Evolutionary conservation across 2,113 vertebrate species (phyloP).

Genomic region (Saccopteryx bilineata): DNA sequence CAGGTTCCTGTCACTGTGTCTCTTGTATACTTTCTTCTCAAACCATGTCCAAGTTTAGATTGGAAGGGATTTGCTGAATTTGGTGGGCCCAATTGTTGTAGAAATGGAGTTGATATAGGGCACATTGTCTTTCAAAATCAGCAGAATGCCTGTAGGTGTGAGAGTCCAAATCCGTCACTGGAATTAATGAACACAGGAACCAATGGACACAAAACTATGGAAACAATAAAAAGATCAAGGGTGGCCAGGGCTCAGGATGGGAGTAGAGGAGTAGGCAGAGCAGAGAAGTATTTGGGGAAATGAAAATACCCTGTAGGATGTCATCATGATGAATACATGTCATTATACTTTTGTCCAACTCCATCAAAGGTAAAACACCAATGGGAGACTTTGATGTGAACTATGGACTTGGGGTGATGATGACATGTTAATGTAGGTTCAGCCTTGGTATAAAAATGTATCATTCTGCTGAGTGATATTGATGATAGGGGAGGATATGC

Average conservation of each 20-base stretch:
- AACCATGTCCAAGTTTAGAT: background rate
- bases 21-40: background rate
- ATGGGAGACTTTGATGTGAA: background rate
- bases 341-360: background rate
- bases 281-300: background rate
- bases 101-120: background rate
- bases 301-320: background rate
- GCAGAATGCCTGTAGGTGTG: background rate
- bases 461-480: background rate
- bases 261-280: background rate
- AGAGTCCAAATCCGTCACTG: background rate
- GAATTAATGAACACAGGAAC: background rate
- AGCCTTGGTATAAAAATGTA: background rate
- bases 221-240: background rate
- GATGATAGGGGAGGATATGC: background rate
- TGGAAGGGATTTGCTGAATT: background rate
- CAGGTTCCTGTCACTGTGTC: background rate
- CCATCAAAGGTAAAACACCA: background rate
- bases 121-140: background rate
- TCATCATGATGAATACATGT: too few species aligned
- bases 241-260: too few species aligned
- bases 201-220: background rate
- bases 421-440: background rate
- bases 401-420: background rate
- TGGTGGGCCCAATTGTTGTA: background rate